phyloP scores from a whole-genome alignment of 2,113 vertebrate genomes.

The Cryptomyrus ogoouensis region DNA sequence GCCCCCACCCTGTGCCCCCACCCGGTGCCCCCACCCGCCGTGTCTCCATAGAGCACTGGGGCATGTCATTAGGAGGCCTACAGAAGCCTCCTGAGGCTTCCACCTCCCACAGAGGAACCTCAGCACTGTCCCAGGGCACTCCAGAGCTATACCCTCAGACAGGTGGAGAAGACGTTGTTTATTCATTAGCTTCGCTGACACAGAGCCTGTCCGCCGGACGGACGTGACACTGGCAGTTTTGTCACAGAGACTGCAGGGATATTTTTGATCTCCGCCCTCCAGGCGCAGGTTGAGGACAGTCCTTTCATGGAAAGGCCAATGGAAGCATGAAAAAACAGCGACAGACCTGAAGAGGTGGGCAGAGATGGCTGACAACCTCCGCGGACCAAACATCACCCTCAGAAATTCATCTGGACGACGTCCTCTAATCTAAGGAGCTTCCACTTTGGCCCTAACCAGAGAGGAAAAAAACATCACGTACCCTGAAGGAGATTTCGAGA shows the following conservation, averaged over 20 bases:
- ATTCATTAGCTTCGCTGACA: not conserved
- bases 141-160: not conserved
- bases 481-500: conserved; percentile 97
- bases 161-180: not conserved
- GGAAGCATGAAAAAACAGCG: not conserved
- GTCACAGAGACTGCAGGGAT: not conserved
- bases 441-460: conserved; percentile 24
- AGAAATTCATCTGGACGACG: not conserved
- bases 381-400: not conserved
- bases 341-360: not conserved
- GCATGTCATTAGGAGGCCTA: not conserved
- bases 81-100: not conserved
- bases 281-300: not conserved
- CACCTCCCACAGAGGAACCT: not conserved
- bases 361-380: not conserved
- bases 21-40: not conserved
- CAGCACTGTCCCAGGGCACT: not conserved
- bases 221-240: not conserved
- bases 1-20: not conserved
- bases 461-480: conserved; percentile 45
- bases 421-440: not conserved
- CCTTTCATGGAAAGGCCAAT: not conserved
- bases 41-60: not conserved
- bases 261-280: not conserved
- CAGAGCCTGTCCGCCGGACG: not conserved